Conservation (phyloP, 2,888 invertebrate genomes). For the Craniophora ligustri region DNA sequence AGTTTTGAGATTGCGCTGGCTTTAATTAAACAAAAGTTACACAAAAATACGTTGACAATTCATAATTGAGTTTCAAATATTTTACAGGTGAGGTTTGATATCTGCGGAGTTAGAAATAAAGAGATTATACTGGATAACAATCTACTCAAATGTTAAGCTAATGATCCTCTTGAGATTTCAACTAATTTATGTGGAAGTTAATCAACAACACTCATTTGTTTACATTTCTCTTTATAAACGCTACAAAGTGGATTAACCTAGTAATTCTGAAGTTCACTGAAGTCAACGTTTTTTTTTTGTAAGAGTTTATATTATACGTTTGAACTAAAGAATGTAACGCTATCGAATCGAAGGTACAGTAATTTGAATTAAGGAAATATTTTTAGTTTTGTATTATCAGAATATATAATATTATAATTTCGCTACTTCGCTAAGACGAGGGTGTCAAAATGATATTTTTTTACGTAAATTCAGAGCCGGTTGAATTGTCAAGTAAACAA, state of each 20-base stretch:
- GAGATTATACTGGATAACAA: conserved; percentile 30
- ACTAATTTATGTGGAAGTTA: conserved; percentile 7
- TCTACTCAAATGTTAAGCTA: conserved; percentile 18
- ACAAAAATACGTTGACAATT: conserved; percentile 50
- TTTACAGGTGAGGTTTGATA: conserved; percentile 21
- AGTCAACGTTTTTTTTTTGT: neutral
- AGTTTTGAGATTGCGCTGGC: conserved; percentile 45
- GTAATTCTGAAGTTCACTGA: neutral
- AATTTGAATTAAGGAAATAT: too few relatives aligned
- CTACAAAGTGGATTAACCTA: neutral
- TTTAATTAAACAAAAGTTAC: conserved; percentile 51
- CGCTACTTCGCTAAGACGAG: too few relatives aligned
- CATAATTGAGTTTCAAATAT: conserved; percentile 44
- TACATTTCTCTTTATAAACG: neutral
- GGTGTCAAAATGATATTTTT: too few relatives aligned
- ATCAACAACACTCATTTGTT: conserved; percentile 1
- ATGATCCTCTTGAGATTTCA: conserved; percentile 14
- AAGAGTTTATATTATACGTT: too few relatives aligned
- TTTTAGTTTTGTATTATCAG: too few relatives aligned
- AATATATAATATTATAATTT: too few relatives aligned
- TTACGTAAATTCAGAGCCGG: too few relatives aligned
- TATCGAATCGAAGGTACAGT: too few relatives aligned
- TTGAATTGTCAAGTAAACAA: too few relatives aligned
- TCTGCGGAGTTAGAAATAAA: conserved; percentile 22
- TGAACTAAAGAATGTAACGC: too few relatives aligned